Evolutionary conservation across 2,888 invertebrate genomes (phyloP), one percentile per base, ranked within the genome.

Genomic region (Athetis lepigone): DNA sequence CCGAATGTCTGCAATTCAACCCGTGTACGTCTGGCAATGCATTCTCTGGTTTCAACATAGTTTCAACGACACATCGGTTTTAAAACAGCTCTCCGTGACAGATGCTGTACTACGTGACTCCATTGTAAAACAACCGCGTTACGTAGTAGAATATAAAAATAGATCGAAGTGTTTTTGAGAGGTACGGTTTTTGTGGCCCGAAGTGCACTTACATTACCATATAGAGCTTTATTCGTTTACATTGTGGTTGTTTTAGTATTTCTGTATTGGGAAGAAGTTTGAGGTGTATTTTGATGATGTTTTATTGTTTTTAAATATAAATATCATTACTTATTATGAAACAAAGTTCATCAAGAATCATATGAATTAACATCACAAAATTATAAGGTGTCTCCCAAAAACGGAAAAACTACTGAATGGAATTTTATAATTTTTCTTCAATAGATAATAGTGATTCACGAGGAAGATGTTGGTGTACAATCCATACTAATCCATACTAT

Each of bases 91-190:
- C 84, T 82, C 84, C 75, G 77, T 88, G 89, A 91, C 92, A 92
- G 88, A 91, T 92, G 92, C 84, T 81, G 83, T 60, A 62, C 71
- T 87, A 92, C 92, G 92, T 92, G 92, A 90, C 90, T 85, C 71
- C 70, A 87, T 88, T 92, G 84, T 88, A 86, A 90, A 92, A 88
- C 85, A 88, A 88, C 79, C 76, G 77, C 59, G 84, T 71, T 46
- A 58, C 58, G 27, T 75, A 55, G 54, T 70, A 77, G 83, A 86
- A 88, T 90, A 87, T 87, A 82, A 87, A 88, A 90, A 90, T 88
- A 90, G 85, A 87, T 70, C 68, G 70, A 70, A 78, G 69, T 76
- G 70, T 79, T 79, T 78, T 77, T 78, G 73, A 70, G 56, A 72
- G 70, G 66, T 68, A 59, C 46, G 58, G 57, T 78, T 79, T 75